Conservation (phyloP, 1,140 invertebrate species). For the Limonius californicus region DNA sequence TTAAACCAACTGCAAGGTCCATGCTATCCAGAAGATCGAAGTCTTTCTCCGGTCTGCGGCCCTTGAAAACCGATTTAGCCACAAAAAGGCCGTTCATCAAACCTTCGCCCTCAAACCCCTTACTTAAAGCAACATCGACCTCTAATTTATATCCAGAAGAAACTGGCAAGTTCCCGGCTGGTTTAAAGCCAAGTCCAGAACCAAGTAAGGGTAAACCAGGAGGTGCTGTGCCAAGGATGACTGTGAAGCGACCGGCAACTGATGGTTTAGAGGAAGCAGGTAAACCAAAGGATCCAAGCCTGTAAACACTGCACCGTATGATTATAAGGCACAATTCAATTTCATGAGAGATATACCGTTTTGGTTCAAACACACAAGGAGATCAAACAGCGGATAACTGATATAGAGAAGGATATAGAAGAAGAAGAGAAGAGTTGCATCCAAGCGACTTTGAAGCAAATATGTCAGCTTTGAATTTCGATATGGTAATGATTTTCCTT, state of each 20-base stretch:
- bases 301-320: conserved; percentile 11
- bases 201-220: neutral
- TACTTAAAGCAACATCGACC: neutral
- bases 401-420: neutral
- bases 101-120: no score
- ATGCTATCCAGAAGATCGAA: conserved; percentile 10
- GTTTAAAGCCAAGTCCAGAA: no score
- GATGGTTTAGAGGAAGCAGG: neutral
- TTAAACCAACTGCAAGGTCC: no score
- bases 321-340: conserved; percentile 22
- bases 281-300: neutral
- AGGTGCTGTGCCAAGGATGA: neutral
- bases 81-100: no score
- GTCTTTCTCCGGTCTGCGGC: conserved; percentile 14
- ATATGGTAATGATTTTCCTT: conserved; percentile 83
- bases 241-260: neutral
- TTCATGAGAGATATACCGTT: neutral
- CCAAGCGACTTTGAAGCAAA: conserved; percentile 81
- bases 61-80: neutral
- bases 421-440: conserved; percentile 76
- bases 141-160: no score
- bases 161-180: no score
- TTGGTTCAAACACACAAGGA: neutral
- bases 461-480: conserved; percentile 89
- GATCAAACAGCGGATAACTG: neutral